phyloP scores from a whole-genome alignment of 2,113 vertebrate species.

The Natator depressus region DNA sequence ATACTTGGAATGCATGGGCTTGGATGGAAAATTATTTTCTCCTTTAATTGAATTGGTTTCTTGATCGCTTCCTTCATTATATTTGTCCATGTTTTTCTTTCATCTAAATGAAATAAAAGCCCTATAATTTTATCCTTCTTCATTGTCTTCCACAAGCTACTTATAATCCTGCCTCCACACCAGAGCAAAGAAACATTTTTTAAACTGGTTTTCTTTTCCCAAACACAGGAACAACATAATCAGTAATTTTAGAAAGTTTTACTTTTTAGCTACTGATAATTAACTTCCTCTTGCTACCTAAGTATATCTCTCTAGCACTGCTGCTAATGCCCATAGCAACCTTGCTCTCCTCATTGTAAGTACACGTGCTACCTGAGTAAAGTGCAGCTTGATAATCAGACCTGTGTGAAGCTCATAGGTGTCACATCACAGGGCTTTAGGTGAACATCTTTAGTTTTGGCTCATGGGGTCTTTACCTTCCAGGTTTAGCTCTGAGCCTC shows the following conservation, averaged over 20 bases:
- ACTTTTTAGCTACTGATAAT: not conserved
- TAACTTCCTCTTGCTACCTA: not conserved
- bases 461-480: not conserved
- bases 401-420: accelerated
- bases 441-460: not conserved
- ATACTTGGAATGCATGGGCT: not conserved
- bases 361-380: accelerated
- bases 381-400: not conserved
- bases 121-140: not conserved
- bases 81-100: not conserved
- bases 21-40: not conserved
- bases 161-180: not conserved
- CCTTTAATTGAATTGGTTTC: not conserved
- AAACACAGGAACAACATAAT: constrained; percentile 37
- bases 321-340: not conserved
- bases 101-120: not conserved
- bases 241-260: constrained; percentile 27
- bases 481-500: not conserved
- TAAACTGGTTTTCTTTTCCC: not conserved
- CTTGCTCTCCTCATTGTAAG: accelerated
- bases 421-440: accelerated
- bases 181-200: not conserved
- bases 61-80: not conserved
- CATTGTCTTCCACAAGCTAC: not conserved
- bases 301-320: not conserved